These are phyloP conservation scores for Myrmecophaga tridactyla DNA, from an alignment of 2,113 vertebrate genomes.

Conservation along the genomic window DNA sequence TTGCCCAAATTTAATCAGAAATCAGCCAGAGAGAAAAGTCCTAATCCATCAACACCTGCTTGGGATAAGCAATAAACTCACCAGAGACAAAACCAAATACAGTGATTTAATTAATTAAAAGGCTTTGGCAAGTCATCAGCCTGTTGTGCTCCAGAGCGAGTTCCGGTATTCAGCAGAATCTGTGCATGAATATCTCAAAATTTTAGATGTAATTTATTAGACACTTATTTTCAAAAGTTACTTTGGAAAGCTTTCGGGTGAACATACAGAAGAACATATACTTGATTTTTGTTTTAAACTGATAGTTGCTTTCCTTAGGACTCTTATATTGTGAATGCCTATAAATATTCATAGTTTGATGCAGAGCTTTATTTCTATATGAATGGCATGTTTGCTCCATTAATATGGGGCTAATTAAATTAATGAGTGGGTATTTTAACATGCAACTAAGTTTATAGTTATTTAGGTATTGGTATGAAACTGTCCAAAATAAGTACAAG, in stretches of 20 bases:
- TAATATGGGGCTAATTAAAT: not conserved
- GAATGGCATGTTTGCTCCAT: not conserved
- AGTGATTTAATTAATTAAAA: constrained; percentile 71
- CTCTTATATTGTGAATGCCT: not conserved
- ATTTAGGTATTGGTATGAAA: not conserved
- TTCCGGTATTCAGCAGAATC: not conserved
- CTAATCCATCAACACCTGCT: constrained; percentile 75
- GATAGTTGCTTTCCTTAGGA: not conserved
- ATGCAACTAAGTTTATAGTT: not conserved
- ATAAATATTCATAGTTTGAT: not conserved
- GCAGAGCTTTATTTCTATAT: not conserved
- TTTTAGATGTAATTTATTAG: not conserved
- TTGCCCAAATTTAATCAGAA: constrained; percentile 70
- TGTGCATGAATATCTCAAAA: not conserved
- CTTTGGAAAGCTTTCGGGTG: not conserved
- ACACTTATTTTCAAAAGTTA: not conserved
- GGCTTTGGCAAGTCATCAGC: constrained; percentile 51
- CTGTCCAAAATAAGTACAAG: no score
- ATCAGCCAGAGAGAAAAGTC: constrained; percentile 49
- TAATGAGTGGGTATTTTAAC: not conserved
- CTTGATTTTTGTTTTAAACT: not conserved
- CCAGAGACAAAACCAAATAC: constrained; percentile 61
- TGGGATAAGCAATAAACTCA: constrained; percentile 59
- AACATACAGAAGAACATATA: not conserved
- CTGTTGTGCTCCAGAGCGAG: not conserved